Base-by-base conservation (phyloP, 1,140 invertebrate species). In the Heliconius nattereri region DNA sequence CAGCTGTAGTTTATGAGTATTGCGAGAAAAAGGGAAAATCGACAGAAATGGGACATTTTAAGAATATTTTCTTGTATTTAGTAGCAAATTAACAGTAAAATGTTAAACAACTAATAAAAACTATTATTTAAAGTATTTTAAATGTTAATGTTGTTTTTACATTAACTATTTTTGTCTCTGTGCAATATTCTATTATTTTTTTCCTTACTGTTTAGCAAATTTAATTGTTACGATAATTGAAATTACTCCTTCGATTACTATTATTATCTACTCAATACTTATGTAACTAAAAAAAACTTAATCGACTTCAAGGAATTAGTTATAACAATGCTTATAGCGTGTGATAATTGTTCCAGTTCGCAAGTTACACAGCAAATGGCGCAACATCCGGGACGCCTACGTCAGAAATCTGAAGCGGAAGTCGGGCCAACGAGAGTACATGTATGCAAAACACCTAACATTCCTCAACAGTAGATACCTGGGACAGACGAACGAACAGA, bases 301-400 rank as follows among this genome's bases (percentile, higher is more conserved):
- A 60, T n/a, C 20, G 23, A 66, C 13, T 26, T 66, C 3, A 23
- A 11, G 20, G 9, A 57, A 66, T 66, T 29, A 29, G 1, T 13
- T 16, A 66, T 0, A 66, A 26, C 60, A 66, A 66, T 26, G 60
- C 11, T 16, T 29, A 29, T 13, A 29, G 29, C 26, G 13, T 66
- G 60, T 29, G 60, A 66, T 57, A 57, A 71, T 72, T 71, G 13
- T 76, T 76, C 5, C 75, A 77, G 76, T 71, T 72, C 76, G 76
- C 76, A 77, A 77, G 45, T 29, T 77, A 2, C 76, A 77, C 45
- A 72, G 70, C 76, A 91, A 92, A 86, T 92, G 91, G 91, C 85
- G 91, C 11, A 91, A 91, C 81, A 88, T 92, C 45, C 81, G 90
- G 16, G 91, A 92, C 81, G 89, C 89, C 0, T 92, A 87, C 85